A percentile compares a stretch with the other conserved stretches of the same genome.
Conservation (phyloP, 2,888 invertebrate species). For the Parapristionchus giblindavisi region DNA sequence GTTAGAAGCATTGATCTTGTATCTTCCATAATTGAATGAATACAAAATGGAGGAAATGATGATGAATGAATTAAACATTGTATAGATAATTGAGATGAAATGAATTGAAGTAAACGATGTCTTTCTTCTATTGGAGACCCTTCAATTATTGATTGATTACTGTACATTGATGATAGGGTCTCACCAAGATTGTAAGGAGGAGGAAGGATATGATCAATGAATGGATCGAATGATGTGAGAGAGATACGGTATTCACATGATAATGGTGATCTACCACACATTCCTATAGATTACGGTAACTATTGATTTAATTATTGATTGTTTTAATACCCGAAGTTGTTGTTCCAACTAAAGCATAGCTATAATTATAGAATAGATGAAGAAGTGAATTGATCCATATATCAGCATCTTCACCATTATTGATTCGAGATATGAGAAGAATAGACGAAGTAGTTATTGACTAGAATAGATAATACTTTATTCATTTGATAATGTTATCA, state of each 20-base stretch:
- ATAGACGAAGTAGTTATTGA: background rate
- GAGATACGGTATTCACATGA: slow-evolving; percentile 36
- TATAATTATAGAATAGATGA: background rate
- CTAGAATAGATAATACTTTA: slow-evolving; percentile 8
- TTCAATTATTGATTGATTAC: slow-evolving; percentile 7
- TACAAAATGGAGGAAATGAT: slow-evolving; percentile 13
- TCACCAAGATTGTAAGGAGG: slow-evolving; percentile 34
- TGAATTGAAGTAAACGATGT: slow-evolving; percentile 10
- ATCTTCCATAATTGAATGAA: background rate
- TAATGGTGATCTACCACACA: slow-evolving; percentile 18
- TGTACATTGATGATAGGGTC: background rate
- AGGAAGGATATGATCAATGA: slow-evolving; percentile 10
- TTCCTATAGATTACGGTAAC: slow-evolving; percentile 21
- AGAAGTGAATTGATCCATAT: slow-evolving; percentile 1
- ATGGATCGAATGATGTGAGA: slow-evolving; percentile 2
- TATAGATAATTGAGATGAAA: background rate
- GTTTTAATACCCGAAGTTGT: background rate
- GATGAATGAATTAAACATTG: slow-evolving; percentile 6
- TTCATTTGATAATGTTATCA: background rate
- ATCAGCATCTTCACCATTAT: slow-evolving; percentile 1
- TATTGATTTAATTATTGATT: background rate
- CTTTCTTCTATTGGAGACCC: slow-evolving; percentile 20
- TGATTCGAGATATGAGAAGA: slow-evolving; percentile 20
- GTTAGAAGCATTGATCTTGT: slow-evolving; percentile 19
- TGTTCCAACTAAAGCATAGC: background rate